A percentile compares a stretch with the other conserved stretches of the same genome.
These are phyloP conservation scores for Meloidogyne hapla DNA, from an alignment of 1,140 invertebrate genomes.

Conservation along the genomic window DNA sequence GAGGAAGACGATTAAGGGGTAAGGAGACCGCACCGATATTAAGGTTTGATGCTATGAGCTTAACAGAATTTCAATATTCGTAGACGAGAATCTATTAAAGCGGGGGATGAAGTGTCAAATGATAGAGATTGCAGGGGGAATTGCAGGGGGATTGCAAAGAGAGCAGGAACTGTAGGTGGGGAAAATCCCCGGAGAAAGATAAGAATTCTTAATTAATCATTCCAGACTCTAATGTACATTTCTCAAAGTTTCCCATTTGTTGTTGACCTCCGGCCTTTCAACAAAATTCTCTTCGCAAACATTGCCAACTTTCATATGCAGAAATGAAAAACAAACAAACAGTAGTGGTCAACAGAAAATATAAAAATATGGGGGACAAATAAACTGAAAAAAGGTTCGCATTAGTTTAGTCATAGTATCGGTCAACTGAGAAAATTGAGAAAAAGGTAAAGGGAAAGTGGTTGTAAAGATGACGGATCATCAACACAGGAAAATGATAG, in stretches of 20 bases:
- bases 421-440: slow-evolving; percentile 6
- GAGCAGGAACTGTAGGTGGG: too few relatives aligned
- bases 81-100: too few relatives aligned
- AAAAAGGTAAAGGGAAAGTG: slow-evolving; percentile 17
- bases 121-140: too few relatives aligned
- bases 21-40: too few relatives aligned
- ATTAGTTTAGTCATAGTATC: neutral
- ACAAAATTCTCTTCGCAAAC: neutral
- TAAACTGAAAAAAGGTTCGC: neutral
- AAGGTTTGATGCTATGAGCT: too few relatives aligned
- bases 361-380: neutral
- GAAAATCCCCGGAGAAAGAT: too few relatives aligned
- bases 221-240: neutral
- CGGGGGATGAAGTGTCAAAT: too few relatives aligned
- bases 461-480: neutral
- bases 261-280: neutral
- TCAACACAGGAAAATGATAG: neutral
- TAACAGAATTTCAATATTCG: too few relatives aligned
- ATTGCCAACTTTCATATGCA: neutral
- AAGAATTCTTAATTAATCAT: neutral
- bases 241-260: neutral
- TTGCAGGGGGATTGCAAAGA: too few relatives aligned
- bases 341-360: neutral
- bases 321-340: neutral
- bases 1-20: too few relatives aligned